These are phyloP conservation scores for Zootermopsis nevadensis DNA, from an alignment of 2,888 invertebrate species.

Conservation along the genomic window DNA sequence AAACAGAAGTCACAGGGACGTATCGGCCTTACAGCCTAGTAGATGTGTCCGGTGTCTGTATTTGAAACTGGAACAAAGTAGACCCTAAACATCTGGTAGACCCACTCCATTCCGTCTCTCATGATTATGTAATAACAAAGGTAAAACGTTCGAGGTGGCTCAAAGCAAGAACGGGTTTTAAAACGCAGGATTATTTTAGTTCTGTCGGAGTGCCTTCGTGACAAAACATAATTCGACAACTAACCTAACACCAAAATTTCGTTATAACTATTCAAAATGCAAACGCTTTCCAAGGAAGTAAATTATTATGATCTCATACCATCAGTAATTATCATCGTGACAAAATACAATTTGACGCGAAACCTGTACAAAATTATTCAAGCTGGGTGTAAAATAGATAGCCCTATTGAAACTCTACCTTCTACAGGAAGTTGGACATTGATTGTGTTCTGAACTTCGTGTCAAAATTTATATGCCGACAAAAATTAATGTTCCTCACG, in stretches of 20 bases:
- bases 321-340: constrained; percentile 8
- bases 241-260: background rate
- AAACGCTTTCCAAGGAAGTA: background rate
- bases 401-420: background rate
- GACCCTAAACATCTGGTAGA: no score
- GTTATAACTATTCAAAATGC: constrained; percentile 4
- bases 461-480: constrained; percentile 1
- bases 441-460: constrained; percentile 26
- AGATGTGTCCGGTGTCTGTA: no score
- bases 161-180: no score
- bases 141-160: no score
- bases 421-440: constrained; percentile 33
- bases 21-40: no score
- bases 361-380: constrained; percentile 3
- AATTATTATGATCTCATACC: background rate
- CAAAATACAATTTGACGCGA: constrained; percentile 19
- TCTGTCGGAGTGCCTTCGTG: background rate
- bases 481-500: constrained; percentile 5
- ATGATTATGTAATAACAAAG: no score
- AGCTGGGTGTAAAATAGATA: constrained; percentile 1
- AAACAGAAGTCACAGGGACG: no score
- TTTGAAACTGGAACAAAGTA: no score
- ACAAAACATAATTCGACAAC: constrained; percentile 13
- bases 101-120: no score
- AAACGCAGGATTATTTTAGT: constrained; percentile 1